Base-by-base conservation (phyloP, 1,140 invertebrate species). In the Drosophila malerkotliana region DNA sequence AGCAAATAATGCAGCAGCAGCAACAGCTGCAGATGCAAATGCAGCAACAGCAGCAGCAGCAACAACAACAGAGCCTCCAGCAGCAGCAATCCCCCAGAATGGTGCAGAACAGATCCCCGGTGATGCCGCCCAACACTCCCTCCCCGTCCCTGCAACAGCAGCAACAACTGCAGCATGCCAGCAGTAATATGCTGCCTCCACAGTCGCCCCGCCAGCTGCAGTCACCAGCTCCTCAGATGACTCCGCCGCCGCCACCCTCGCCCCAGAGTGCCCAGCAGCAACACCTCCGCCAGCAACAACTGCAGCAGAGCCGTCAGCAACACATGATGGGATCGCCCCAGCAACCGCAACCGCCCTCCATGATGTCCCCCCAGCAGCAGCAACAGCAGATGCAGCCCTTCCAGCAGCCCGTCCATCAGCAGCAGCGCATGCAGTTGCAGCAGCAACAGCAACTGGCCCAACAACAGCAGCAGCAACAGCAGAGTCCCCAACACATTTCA, bases 21-120 rank as follows among this genome's bases (percentile, higher is more conserved):
- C 85, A 90, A 28, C 79, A 88, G 14, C 26, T 87, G 18, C 78
- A 90, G 44, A 76, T 79, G 47, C 64, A 87, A 37, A 75, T 79
- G 28, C 90, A 92, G 34, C 81, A 91, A 51, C 76, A 90, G 64
- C 54, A 79, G 61, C 77, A 91, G 61, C 69, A 83, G 24, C 91
- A 91, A 53, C 90, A 92, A 53, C 88, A 92, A 12, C 59, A 69
- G 72, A 79, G 72, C 44, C 66, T 68, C 30, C 91, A 82, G 37
- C 88, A 90, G 15, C 73, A 78, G 60, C 91, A 92, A 73, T 92
- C 91, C 10, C 92, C 94, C 1, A 84, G 93, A 15, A 91, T 93
- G 41, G 83, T 90, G 24, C 80, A 90, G 57, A 87, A 88, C 48
- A 58, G 83, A 7, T 89, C 84, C 9, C 85, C 84, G 2, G 83